Base-by-base conservation (phyloP, 1,140 invertebrate species). In the Phortica variegata region DNA sequence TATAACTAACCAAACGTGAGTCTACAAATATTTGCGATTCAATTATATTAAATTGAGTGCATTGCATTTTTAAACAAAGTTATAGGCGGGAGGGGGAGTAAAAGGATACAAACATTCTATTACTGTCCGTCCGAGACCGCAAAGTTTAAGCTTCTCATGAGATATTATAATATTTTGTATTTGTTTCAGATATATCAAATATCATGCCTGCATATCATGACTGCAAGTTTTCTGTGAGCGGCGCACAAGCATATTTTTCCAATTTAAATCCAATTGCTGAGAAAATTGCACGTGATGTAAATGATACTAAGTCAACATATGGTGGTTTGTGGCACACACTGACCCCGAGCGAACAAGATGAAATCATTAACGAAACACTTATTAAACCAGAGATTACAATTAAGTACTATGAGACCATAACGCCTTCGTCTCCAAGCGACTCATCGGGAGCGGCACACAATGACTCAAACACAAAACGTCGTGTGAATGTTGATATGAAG, bases 211-310 rank as follows among this genome's bases (percentile, higher is more conserved):
- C 42, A 38, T 43, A 57, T 13, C 44, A 54, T 20, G 15, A n/a
- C n/a, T n/a, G n/a, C n/a, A n/a, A n/a, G n/a, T n/a, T n/a, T n/a
- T n/a, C n/a, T n/a, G n/a, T n/a, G n/a, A n/a, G n/a, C n/a, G 23
- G 36, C 26, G 13, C 55, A 7, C 42, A 59, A 7, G 32, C 38
- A 1, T 73, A 73, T 49, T 73, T 73, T 43, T 20, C 61, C 1
- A 48, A 54, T 13, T 49, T 73, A 9, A 73, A 61, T 60, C 66
- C 69, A 1, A 15, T 73, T n/a, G 65, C 69, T 2, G 36, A 49
- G 34, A 69, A 63, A 18, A 66, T 73, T 37, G 45, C 52, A 1
- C 31, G 34, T 13, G 69, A 73, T 42, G 49, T 73, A 29, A 45
- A 43, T n/a, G 42, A 29, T 23, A 58, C 53, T 4, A 63, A 58